These are phyloP conservation scores for Galagoides demidoff DNA, from an alignment of 2,797 vertebrate genomes.

Conservation along the genomic window DNA sequence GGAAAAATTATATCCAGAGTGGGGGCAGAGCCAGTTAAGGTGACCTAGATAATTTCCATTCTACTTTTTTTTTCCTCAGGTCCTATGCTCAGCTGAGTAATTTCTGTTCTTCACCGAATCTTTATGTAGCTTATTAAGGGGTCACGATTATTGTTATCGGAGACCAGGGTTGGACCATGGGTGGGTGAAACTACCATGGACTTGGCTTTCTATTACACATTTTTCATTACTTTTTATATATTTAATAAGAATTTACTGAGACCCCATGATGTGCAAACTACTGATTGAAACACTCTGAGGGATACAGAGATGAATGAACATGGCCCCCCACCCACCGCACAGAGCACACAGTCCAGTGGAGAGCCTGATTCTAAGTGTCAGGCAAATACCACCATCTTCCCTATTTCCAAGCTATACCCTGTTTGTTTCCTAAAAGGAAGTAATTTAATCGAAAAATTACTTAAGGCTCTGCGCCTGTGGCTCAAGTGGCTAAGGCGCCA, in stretches of 20 bases:
- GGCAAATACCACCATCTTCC: neutral
- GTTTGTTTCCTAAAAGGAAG: conserved; percentile 19
- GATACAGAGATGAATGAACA: neutral
- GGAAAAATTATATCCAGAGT: neutral
- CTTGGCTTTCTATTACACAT: neutral
- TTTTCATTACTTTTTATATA: neutral
- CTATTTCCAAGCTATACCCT: neutral
- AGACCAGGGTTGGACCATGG: neutral
- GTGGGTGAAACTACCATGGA: neutral
- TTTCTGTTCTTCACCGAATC: neutral
- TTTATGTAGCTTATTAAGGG: neutral
- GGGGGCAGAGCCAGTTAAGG: neutral
- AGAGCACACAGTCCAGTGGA: neutral
- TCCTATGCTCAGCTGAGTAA: neutral
- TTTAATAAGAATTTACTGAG: neutral
- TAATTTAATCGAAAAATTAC: neutral
- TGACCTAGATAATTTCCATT: neutral
- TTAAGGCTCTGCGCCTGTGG: neutral
- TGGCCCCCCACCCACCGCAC: fast-evolving
- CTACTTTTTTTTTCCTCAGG: neutral
- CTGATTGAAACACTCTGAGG: neutral
- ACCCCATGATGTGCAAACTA: neutral
- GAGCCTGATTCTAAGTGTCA: neutral
- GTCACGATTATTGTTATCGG: neutral
- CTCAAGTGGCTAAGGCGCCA: no score